Evolutionary conservation across 2,888 invertebrate species (phyloP).

Genomic region (Nasonovia ribisnigri): DNA sequence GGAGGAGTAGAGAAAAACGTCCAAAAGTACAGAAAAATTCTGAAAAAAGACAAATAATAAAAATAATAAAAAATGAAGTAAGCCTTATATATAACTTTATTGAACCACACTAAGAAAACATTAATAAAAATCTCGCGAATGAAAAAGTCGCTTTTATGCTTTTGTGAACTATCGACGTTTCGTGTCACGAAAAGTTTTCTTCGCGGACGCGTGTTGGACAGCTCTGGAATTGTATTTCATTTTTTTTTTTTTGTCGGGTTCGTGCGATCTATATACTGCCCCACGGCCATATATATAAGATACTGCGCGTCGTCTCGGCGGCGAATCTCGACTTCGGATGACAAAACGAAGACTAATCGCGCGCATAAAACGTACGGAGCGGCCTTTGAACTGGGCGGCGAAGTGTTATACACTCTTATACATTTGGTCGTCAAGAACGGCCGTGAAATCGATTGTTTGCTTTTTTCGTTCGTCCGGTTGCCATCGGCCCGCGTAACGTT

Average conservation of each 20-base stretch:
- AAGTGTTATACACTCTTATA: not conserved
- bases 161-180: slow-evolving; percentile 44
- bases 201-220: slow-evolving; percentile 17
- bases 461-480: not conserved
- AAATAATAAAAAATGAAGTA: not conserved
- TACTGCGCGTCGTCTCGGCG: not conserved
- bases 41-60: slow-evolving; percentile 7
- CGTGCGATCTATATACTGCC: not conserved
- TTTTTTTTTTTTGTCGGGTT: not conserved
- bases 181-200: slow-evolving; percentile 29
- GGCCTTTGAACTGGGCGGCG: not conserved
- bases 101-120: slow-evolving; percentile 26
- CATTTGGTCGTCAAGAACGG: not conserved
- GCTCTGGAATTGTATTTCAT: slow-evolving; percentile 25
- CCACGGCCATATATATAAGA: not conserved
- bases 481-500: not conserved
- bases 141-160: slow-evolving; percentile 26
- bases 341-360: slow-evolving; percentile 44
- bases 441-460: not conserved
- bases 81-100: slow-evolving; percentile 21
- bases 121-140: slow-evolving; percentile 38
- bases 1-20: not conserved
- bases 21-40: not conserved
- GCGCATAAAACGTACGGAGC: not conserved
- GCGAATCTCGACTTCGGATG: not conserved